These are phyloP conservation scores for Apis cerana DNA, from an alignment of 1,140 invertebrate species.

Conservation along the genomic window DNA sequence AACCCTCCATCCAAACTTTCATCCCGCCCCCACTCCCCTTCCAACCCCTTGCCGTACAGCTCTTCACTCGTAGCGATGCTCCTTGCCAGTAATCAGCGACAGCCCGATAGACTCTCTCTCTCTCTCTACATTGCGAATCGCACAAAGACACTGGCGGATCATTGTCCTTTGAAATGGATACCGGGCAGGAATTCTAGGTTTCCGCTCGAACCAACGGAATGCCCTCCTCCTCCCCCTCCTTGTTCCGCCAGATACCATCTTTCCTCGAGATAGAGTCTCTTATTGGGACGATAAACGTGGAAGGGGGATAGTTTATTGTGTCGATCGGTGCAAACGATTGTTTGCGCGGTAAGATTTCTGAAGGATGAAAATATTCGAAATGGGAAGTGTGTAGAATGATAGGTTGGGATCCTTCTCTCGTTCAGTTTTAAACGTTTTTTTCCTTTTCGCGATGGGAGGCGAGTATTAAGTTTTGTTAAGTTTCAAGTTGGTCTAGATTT, in stretches of 20 bases:
- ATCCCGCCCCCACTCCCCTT: slow-evolving; percentile 25
- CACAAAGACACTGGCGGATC: slow-evolving; percentile 65
- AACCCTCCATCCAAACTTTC: slow-evolving; percentile 37
- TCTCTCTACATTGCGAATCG: slow-evolving; percentile 54
- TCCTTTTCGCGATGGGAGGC: too few relatives aligned
- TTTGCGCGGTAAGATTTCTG: background rate
- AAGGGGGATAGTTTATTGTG: background rate
- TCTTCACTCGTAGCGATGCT: slow-evolving; percentile 50
- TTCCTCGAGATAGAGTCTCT: slow-evolving; percentile 32
- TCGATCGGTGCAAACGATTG: slow-evolving; percentile 20
- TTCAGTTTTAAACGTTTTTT: too few relatives aligned
- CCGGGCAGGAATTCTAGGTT: slow-evolving; percentile 39
- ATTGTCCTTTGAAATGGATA: slow-evolving; percentile 68
- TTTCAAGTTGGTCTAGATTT: too few relatives aligned
- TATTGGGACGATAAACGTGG: slow-evolving; percentile 56
- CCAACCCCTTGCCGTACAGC: slow-evolving; percentile 24
- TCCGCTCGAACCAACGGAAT: slow-evolving; percentile 40
- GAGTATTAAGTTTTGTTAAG: too few relatives aligned
- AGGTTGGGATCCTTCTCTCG: background rate
- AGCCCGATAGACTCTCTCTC: slow-evolving; percentile 31
- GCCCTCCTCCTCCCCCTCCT: slow-evolving; percentile 14
- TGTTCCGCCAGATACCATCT: slow-evolving; percentile 50
- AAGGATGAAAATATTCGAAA: slow-evolving; percentile 12
- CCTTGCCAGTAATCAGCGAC: slow-evolving; percentile 66
- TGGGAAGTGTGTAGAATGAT: background rate